A percentile compares a stretch with the other conserved stretches of the same genome.
phyloP scores from a whole-genome alignment of 2,797 vertebrate species.

The Scolopax bukidnonensis region DNA sequence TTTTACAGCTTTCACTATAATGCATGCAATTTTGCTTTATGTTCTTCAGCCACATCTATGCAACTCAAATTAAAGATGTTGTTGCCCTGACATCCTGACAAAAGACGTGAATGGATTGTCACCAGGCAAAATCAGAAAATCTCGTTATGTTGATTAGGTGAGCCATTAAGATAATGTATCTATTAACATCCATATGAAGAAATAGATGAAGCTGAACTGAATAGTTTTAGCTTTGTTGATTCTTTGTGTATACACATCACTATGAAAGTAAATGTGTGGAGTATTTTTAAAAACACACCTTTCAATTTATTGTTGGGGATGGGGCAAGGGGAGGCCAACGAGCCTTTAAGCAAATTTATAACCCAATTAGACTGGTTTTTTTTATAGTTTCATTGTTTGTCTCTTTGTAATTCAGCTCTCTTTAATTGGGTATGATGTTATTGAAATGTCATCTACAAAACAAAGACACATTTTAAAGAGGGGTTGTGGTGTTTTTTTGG shows the following conservation, averaged over 20 bases:
- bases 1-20: not conserved
- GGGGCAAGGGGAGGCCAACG: not conserved
- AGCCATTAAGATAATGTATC: constrained; percentile 11
- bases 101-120: not conserved
- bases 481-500: not conserved
- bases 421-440: not conserved
- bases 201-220: not conserved
- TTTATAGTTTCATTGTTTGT: not conserved
- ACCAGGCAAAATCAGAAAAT: constrained; percentile 34
- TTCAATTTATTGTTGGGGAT: not conserved
- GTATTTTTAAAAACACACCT: not conserved
- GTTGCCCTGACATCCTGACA: not conserved
- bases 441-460: not conserved
- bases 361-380: not conserved
- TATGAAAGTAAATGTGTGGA: not conserved
- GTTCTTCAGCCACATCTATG: not conserved
- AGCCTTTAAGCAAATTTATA: constrained; percentile 25
- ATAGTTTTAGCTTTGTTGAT: not conserved
- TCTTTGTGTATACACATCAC: not conserved
- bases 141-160: not conserved
- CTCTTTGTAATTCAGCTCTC: constrained; percentile 17
- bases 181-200: constrained; percentile 13
- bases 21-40: not conserved
- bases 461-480: not conserved
- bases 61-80: not conserved